A percentile compares a stretch with the other conserved stretches of the same genome.
These are phyloP conservation scores for Metridium senile DNA, from an alignment of 92 coral and sea anemone species.

Conservation along the genomic window DNA sequence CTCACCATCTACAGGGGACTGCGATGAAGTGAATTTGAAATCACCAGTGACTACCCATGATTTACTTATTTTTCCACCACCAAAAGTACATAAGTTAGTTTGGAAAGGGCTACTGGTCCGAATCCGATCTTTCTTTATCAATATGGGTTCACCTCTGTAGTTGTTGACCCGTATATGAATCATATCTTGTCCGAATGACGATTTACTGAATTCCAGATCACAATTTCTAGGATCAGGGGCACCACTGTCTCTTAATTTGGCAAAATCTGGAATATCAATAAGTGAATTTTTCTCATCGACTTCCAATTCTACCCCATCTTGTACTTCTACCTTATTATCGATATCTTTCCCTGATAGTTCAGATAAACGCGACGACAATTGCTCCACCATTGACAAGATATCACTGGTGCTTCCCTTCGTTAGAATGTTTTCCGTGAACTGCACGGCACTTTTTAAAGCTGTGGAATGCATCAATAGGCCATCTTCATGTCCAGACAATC, in stretches of 20 bases:
- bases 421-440: slow-evolving; percentile 5
- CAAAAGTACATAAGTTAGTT: too few species aligned
- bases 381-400: not conserved
- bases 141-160: not conserved
- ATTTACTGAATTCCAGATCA: not conserved
- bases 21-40: too few species aligned
- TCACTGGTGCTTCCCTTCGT: slow-evolving; percentile 5
- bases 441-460: slow-evolving; percentile 9
- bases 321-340: not conserved
- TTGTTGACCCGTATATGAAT: not conserved
- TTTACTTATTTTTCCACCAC: not conserved
- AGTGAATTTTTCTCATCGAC: not conserved
- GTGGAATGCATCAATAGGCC: not conserved
- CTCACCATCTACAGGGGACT: not conserved
- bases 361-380: slow-evolving; percentile 7
- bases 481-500: slow-evolving; percentile 11
- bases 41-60: too few species aligned
- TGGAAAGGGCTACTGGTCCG: not conserved
- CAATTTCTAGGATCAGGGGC: not conserved
- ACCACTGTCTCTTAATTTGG: not conserved
- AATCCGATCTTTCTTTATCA: not conserved
- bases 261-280: not conserved
- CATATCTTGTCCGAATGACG: not conserved
- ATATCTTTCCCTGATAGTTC: not conserved
- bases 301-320: not conserved